A percentile compares a stretch with the other conserved stretches of the same genome.
These are phyloP conservation scores for Phoeniculus purpureus DNA, from an alignment of 2,797 vertebrate genomes.

Conservation along the genomic window DNA sequence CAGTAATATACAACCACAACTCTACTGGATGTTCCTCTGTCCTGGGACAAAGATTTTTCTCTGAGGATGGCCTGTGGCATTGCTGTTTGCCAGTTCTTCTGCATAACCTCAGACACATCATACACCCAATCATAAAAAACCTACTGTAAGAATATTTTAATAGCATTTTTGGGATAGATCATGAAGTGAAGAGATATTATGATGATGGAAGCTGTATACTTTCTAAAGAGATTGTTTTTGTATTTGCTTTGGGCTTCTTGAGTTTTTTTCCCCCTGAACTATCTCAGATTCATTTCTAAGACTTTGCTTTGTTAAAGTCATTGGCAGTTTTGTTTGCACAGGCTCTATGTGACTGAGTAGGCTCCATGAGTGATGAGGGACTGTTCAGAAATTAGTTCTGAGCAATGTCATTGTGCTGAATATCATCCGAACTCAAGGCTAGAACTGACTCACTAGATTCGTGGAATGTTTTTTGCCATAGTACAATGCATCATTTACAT, in stretches of 20 bases:
- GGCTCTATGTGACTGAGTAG: conserved; percentile 16
- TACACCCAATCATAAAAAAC: neutral
- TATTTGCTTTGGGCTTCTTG: conserved; percentile 4
- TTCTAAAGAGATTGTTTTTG: conserved; percentile 26
- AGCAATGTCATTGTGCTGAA: conserved; percentile 37
- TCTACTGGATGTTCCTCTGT: neutral
- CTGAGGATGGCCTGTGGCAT: neutral
- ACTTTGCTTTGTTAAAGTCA: neutral
- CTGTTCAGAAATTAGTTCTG: conserved; percentile 53
- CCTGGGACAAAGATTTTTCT: neutral
- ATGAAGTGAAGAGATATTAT: neutral
- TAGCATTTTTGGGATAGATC: neutral
- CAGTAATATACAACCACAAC: neutral
- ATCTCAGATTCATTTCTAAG: conserved; percentile 1
- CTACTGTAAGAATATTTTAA: neutral
- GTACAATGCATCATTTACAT: conserved; percentile 21
- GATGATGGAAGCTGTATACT: neutral
- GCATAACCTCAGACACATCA: neutral
- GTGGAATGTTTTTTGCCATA: neutral
- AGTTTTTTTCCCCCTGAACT: neutral
- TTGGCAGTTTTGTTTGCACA: neutral
- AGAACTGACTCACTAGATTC: conserved; percentile 34
- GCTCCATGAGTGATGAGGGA: conserved; percentile 34
- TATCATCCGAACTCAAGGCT: conserved; percentile 53
- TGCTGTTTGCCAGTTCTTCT: neutral